phyloP scores from a whole-genome alignment of 2,113 vertebrate genomes.

The Notiomystis cincta region DNA sequence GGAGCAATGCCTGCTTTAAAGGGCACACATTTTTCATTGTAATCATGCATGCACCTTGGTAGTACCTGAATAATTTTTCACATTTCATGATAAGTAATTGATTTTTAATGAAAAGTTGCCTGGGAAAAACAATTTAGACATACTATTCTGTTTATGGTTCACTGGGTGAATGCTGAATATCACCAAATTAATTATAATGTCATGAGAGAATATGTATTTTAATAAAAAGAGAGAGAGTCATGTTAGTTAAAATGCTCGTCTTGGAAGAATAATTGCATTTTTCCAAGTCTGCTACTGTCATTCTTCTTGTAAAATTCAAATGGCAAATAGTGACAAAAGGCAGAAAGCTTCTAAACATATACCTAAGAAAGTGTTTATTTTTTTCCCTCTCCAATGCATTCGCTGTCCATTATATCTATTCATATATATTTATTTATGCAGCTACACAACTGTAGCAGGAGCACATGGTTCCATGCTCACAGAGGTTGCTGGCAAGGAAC shows the following conservation, averaged over 20 bases:
- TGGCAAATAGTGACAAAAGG: background rate
- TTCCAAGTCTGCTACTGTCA: background rate
- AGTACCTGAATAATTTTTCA: background rate
- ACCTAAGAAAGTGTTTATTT: background rate
- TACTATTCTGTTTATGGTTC: background rate
- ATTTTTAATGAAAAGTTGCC: background rate
- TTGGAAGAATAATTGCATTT: background rate
- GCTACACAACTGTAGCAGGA: background rate
- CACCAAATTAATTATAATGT: background rate
- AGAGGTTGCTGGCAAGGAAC: background rate
- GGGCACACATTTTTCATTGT: background rate
- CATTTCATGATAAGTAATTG: background rate
- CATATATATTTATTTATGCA: background rate
- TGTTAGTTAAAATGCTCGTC: background rate
- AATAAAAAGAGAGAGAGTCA: background rate
- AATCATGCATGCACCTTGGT: background rate
- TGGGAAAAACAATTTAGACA: background rate
- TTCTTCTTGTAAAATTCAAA: background rate
- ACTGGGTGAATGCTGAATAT: background rate
- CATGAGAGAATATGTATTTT: background rate
- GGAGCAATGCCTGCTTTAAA: background rate
- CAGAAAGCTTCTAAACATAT: background rate
- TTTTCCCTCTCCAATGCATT: fast-evolving
- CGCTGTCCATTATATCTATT: background rate
- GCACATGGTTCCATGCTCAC: background rate